phyloP scores from a whole-genome alignment of 2,113 vertebrate species.

The Synchiropus splendidus region DNA sequence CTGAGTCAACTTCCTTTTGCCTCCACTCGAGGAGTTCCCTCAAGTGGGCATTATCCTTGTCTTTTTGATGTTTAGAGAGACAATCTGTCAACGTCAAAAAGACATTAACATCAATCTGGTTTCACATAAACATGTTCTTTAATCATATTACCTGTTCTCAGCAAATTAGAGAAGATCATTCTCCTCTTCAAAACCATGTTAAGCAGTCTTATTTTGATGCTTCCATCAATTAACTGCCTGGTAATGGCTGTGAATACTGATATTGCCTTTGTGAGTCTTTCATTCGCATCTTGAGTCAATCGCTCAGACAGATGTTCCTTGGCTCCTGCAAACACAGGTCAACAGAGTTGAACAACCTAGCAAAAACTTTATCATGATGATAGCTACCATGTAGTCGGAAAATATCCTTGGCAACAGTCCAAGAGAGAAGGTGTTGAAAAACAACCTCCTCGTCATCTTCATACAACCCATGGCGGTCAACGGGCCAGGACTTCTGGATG shows the following conservation, averaged over 20 bases:
- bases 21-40: conserved; percentile 57
- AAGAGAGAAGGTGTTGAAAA: conserved; percentile 69
- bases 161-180: conserved; percentile 59
- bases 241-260: conserved; percentile 51
- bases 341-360: no score
- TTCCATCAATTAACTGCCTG: conserved; percentile 36
- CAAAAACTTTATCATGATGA: no score
- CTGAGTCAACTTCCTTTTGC: conserved; percentile 40
- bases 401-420: conserved; percentile 70
- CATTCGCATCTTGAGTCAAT: conserved; percentile 60
- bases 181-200: conserved; percentile 52
- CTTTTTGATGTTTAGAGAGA: conserved; percentile 41
- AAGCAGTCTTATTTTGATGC: conserved; percentile 62
- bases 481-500: conserved; percentile 80
- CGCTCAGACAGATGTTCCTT: conserved; percentile 53
- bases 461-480: conserved; percentile 3
- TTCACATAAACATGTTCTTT: no score
- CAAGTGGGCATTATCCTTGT: conserved; percentile 46
- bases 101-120: no score
- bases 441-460: conserved; percentile 46
- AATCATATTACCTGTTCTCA: conserved; percentile 65
- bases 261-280: conserved; percentile 55
- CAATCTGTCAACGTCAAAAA: conserved; percentile 46
- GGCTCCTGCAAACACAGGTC: conserved; percentile 50
- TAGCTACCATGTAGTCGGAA: conserved; percentile 71